These are phyloP conservation scores for Panthera uncia DNA, from an alignment of 2,113 vertebrate genomes.

Conservation along the genomic window DNA sequence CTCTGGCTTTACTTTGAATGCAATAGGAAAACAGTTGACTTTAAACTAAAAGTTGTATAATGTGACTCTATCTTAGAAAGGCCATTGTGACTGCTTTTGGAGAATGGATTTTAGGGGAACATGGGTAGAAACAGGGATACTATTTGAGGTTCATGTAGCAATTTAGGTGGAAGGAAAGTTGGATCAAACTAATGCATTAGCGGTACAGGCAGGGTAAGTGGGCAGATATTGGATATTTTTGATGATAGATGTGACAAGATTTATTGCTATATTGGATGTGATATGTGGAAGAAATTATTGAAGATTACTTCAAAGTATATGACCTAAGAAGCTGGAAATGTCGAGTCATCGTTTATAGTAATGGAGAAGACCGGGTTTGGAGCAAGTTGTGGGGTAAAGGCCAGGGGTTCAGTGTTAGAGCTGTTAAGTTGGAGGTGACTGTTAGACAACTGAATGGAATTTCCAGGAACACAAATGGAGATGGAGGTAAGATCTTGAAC, in stretches of 20 bases:
- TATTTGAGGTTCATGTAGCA: not conserved
- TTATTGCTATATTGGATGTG: not conserved
- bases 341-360: not conserved
- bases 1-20: not conserved
- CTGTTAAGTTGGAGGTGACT: not conserved
- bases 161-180: not conserved
- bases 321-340: not conserved
- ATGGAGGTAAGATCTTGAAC: not conserved
- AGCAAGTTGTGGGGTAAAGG: not conserved
- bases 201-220: not conserved
- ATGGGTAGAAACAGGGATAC: not conserved
- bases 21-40: not conserved
- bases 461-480: not conserved
- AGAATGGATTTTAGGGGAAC: not conserved
- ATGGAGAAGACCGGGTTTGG: not conserved
- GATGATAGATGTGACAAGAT: not conserved
- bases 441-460: not conserved
- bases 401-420: not conserved
- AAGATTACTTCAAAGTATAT: not conserved
- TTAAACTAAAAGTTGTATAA: not conserved
- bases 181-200: not conserved
- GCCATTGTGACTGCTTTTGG: not conserved
- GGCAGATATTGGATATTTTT: not conserved
- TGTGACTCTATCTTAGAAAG: not conserved
- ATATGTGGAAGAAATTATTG: not conserved